Evolutionary conservation across 2,797 vertebrate genomes (phyloP).

Genomic region (Lithobates sylvaticus): DNA sequence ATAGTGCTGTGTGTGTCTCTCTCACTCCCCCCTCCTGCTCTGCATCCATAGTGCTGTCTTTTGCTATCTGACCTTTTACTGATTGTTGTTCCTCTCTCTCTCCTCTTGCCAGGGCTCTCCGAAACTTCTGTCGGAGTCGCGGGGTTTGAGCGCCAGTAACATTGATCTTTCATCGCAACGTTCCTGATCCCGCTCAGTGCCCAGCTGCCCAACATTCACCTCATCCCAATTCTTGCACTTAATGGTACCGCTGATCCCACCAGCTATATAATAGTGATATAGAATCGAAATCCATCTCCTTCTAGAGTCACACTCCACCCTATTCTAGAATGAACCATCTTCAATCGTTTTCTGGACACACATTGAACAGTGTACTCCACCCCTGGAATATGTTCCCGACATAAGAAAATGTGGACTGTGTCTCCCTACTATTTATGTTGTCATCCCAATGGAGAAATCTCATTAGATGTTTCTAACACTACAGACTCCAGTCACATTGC

Average conservation of each 20-base stretch:
- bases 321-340: not conserved
- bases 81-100: not conserved
- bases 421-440: not conserved
- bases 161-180: slow-evolving; percentile 55
- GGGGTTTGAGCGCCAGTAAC: slow-evolving; percentile 58
- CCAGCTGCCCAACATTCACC: not conserved
- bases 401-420: not conserved
- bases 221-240: not conserved
- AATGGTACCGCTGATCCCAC: not conserved
- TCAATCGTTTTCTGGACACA: not conserved
- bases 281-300: not conserved
- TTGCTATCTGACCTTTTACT: too few species aligned
- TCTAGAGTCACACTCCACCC: not conserved
- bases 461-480: not conserved
- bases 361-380: too few species aligned
- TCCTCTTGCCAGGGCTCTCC: slow-evolving; percentile 31
- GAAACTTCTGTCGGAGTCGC: slow-evolving; percentile 44
- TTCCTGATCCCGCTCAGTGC: not conserved
- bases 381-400: not conserved
- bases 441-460: not conserved
- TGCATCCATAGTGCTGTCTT: too few species aligned
- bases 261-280: not conserved
- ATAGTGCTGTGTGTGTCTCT: too few species aligned
- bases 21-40: not conserved
- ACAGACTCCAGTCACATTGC: not conserved